phyloP scores from a whole-genome alignment of 2,888 invertebrate genomes.

The Clusia tigrina region DNA sequence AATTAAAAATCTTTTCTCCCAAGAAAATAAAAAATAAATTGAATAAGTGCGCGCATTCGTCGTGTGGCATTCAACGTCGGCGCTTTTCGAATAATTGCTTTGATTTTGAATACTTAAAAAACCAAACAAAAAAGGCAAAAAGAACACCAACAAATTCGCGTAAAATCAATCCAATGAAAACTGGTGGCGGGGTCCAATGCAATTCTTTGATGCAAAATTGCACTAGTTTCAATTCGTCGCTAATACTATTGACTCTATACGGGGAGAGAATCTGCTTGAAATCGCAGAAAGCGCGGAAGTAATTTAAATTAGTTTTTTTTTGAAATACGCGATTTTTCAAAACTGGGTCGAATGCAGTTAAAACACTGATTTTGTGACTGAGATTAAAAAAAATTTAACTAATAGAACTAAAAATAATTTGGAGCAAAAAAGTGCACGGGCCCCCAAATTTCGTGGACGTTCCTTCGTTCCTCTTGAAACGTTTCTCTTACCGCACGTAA shows the following conservation, averaged over 20 bases:
- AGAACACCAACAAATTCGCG: too few relatives aligned
- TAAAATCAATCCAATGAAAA: constrained; percentile 18
- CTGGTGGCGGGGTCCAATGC: constrained; percentile 31
- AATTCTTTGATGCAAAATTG: constrained; percentile 32
- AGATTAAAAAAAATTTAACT: constrained; percentile 12
- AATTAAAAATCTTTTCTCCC: constrained; percentile 16
- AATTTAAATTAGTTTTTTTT: neutral
- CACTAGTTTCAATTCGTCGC: constrained; percentile 35
- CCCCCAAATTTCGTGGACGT: neutral
- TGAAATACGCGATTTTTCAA: neutral
- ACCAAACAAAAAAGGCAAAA: constrained; percentile 15
- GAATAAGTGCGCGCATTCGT: constrained; percentile 19
- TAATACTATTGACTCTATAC: constrained; percentile 35
- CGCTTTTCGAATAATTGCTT: constrained; percentile 35
- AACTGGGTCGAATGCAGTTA: neutral
- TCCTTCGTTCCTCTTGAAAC: neutral
- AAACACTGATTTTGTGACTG: neutral
- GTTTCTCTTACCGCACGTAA: neutral
- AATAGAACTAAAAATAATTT: constrained; percentile 7
- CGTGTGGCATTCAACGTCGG: constrained; percentile 26
- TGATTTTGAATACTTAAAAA: constrained; percentile 20
- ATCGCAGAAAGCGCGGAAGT: too few relatives aligned
- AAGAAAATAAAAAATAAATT: constrained; percentile 16
- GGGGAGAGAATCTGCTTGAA: too few relatives aligned
- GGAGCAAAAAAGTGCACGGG: neutral